phyloP scores from a whole-genome alignment of 2,888 invertebrate species.

The Athrips mouffetella region DNA sequence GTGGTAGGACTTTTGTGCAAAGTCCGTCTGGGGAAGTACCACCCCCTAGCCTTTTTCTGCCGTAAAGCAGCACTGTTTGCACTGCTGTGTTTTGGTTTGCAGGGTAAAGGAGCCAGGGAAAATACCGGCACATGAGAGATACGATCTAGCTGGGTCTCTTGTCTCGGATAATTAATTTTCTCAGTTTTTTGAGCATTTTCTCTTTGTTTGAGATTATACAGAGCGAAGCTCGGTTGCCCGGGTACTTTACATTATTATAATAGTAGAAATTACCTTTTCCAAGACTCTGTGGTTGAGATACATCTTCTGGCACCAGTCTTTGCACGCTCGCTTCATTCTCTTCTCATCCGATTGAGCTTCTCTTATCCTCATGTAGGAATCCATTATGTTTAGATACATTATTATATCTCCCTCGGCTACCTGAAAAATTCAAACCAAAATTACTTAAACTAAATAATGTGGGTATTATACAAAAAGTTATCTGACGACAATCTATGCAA shows the following conservation, averaged over 20 bases:
- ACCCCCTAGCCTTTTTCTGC: no score
- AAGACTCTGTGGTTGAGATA: constrained; percentile 93
- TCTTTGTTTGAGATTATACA: not conserved
- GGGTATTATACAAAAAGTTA: no score
- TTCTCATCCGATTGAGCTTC: constrained; percentile 39
- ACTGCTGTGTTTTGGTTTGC: no score
- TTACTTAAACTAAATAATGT: not conserved
- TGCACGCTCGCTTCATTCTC: constrained; percentile 65
- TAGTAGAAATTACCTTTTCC: constrained; percentile 78
- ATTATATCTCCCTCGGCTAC: constrained; percentile 95
- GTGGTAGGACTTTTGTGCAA: no score
- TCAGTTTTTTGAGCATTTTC: no score
- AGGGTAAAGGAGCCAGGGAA: no score
- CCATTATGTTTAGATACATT: constrained; percentile 91
- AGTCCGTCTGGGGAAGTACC: no score
- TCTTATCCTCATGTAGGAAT: constrained; percentile 73
- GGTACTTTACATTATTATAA: not conserved
- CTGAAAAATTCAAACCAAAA: constrained; percentile 34
- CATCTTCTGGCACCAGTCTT: constrained; percentile 88
- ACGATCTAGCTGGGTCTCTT: no score
- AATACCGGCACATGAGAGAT: no score
- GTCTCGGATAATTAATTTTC: no score
- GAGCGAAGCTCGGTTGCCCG: not conserved
- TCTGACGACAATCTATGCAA: no score
- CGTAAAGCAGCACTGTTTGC: no score